Base-by-base conservation (phyloP, 2,113 vertebrate species). In the Elanus axillaris region DNA sequence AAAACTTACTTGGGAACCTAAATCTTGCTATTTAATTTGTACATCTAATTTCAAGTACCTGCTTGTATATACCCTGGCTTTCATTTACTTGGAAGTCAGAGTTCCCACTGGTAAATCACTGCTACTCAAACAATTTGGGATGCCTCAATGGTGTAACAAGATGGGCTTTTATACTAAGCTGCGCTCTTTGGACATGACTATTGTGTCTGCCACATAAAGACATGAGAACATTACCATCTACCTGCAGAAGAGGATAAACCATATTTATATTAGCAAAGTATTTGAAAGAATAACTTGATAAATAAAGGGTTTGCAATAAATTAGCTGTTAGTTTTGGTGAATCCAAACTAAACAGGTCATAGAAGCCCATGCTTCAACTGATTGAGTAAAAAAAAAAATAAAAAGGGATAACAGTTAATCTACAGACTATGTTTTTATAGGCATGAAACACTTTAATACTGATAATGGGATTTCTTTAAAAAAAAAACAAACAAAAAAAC, bases 401-500 rank as follows among this genome's bases (percentile, higher is more conserved):
- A 56, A 82, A 86, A 63, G 3, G 34, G 29, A 16, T 75, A 83
- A 68, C 22, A 34, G n/a, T 58, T 96, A 90, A 83, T 88, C 71
- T 87, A 88, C 16, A 88, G 27, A 58, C 13, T 66, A 72, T 53
- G 69, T 42, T 96, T 79, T 75, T 66, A 86, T 34, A 86, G 22
- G 63, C 69, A 72, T 81, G 38, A 72, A 94, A 58, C 36, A 86
- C 38, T 92, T 89, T 36, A 95, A 81, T 50, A 38, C 31, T 76
- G 36, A 84, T 96, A 97, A 93, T 75, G n/a, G 74, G 42, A 89
- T 60, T 96, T 52, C 86, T 91, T 86, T 48, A 52, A 90, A 81
- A 31, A 26, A 50, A 68, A 67, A 63, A 64, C 10, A 9, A 0
- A n/a, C 16, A n/a, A n/a, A n/a, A n/a, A n/a, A n/a, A n/a, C n/a